Evolutionary conservation across 2,888 invertebrate species (phyloP), one percentile per base, ranked within the genome.

Genomic region (Trisateles emortualis): DNA sequence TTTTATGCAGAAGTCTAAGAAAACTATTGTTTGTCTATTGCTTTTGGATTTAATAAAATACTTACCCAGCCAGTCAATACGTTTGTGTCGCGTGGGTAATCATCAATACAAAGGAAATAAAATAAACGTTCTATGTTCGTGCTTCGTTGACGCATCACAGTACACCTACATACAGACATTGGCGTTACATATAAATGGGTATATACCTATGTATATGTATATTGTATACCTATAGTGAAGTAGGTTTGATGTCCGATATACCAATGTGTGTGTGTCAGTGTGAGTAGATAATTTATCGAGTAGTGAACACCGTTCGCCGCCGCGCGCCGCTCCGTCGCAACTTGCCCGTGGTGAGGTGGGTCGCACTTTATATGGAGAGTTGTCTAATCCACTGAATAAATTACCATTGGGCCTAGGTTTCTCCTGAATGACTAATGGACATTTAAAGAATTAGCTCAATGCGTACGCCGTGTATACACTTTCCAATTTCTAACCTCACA

Each of bases 311-410:
- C 76, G 77, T 72, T 76, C 68, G 72, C 56, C 52, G 58, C 67
- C 58, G 22, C 22, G 22, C 3, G 22, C 22, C 22, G 22, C n/a
- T n/a, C n/a, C 26, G 26, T 26, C 26, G 68, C 68, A 64, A 62
- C 64, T 64, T 41, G 54, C 46, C 48, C 48, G 65, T 58, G 75
- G 74, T 76, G 69, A 83, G 86, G 80, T 79, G 79, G 85, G 84
- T 83, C 84, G 82, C 82, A 81, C 88, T 89, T 87, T 87, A 90
- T 86, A 90, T 86, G 88, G 90, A 85, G 83, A 87, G 84, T 85
- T 83, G 88, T 88, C 84, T 87, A 84, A 88, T 87, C 83, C 78
- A 77, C 78, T 83, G 87, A 81, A 90, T 88, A 87, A 84, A 91
- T 90, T 84, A 84, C 86, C 79, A 83, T 59, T 77, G 78, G 77